A percentile compares a stretch with the other conserved stretches of the same genome.
Evolutionary conservation across 2,797 vertebrate species (phyloP).

Genomic region (Petrocephalus schoutedeni): DNA sequence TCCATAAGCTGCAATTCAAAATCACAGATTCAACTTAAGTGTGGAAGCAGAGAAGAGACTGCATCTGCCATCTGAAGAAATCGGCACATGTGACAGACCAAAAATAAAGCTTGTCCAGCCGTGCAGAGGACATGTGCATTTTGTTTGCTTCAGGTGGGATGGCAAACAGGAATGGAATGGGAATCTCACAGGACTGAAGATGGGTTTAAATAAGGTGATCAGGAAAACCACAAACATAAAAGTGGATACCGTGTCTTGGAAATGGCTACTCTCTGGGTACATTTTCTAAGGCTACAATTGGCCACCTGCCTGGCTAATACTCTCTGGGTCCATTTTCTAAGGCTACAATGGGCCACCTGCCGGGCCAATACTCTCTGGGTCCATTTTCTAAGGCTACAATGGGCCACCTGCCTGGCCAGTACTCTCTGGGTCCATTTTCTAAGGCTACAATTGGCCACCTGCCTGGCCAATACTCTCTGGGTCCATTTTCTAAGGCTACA

Average conservation of each 20-base stretch:
- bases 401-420: too few relatives aligned
- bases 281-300: background rate
- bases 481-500: too few relatives aligned
- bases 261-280: background rate
- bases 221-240: background rate
- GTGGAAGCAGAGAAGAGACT: background rate
- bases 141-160: background rate
- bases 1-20: background rate
- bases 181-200: background rate
- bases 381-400: too few relatives aligned
- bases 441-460: too few relatives aligned
- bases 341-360: background rate
- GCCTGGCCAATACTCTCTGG: too few relatives aligned
- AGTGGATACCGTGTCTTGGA: background rate
- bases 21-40: background rate
- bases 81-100: background rate
- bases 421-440: background rate
- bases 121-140: background rate
- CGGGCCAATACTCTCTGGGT: background rate
- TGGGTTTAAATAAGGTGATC: background rate
- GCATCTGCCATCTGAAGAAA: background rate
- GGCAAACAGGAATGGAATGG: background rate
- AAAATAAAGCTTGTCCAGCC: background rate
- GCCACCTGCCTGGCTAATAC: background rate
- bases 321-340: background rate